Evolutionary conservation across 2,797 vertebrate species (phyloP), one percentile per base, ranked within the genome.

Genomic region (Rhincodon typus): DNA sequence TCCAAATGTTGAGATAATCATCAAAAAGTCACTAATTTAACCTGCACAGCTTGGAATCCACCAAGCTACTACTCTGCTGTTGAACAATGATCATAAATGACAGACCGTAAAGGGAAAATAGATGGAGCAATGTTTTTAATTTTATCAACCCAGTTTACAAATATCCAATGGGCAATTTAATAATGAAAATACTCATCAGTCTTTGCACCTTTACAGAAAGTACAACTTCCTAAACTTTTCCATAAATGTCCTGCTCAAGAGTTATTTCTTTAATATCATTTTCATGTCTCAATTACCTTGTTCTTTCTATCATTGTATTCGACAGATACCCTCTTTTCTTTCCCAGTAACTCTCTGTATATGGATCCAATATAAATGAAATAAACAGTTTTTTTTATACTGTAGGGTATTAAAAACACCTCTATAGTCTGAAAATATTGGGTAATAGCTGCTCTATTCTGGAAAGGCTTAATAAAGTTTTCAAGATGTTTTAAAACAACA

Each of bases 251-350:
- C 30, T 2, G 15, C 70, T 53, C 53, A 74, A 94, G 70, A 94
- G 46, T 95, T 95, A 95, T 95, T 94, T 94, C 69, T 74, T 95
- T 77, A 95, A 95, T 72, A 95, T 91, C 34, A 91, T 72, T 95
- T 95, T 77, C 42, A 50, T 46, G 46, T 72, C 94, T 95, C 94
- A 2, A 19, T 27, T 77, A 70, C 46, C 94, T 95, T 95, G 70
- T 95, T 95, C 27, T 53, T 53, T 77, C 70, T 95, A 17, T 53
- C 46, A 13, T 95, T 95, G 50, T 15, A 15, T 95, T 77, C 50
- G 69, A 74, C n/a, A 94, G 42, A 70, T 77, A 57, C 17, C 70
- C 74, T 77, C 17, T 57, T 17, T 69, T 66, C 66, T 34, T 77
- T 77, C 70, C 42, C 94, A 53, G 27, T 30, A 50, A 94, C 46